Evolutionary conservation across 2,888 invertebrate genomes (phyloP), one percentile per base, ranked within the genome.

Genomic region (Trissolcus brochymenae): DNA sequence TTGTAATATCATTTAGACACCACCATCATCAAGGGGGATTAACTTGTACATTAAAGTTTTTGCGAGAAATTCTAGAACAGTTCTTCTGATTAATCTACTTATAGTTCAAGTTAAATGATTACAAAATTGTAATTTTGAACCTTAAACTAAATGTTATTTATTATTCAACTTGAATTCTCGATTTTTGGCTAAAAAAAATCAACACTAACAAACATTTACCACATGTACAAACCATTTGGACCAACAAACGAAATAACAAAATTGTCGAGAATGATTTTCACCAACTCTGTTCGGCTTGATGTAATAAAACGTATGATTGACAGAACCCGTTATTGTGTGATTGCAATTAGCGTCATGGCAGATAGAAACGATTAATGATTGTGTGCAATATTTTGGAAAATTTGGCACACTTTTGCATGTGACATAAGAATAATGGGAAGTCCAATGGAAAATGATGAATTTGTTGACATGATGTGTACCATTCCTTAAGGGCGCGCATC

Each of bases 81-180:
- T 35, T 35, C 35, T 35, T 35, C 9, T 35, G 35, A 35, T 35
- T 35, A 35, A 35, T 35, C 35, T 35, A 16, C n/a, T n/a, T 59
- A 53, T 14, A 53, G 62, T 68, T 57, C 9, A 46, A 54, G 62
- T 55, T 41, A 21, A 41, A 16, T 43, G 13, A 64, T 68, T 64
- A 65, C 67, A 64, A 68, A 68, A 46, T 64, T 59, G 60, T 49
- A 17, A 14, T 60, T 76, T 76, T 70, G 61, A 70, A 46, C 17
- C 14, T 54, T 46, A 25, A 61, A 75, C 60, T 60, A 9, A 21
- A 29, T 53, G 66, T 76, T 65, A 76, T 76, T 76, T 76, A 76
- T 76, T 65, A n/a, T n/a, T n/a, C 57, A 65, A 56, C 60, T 50
- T 43, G 25, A 29, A 40, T 76, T 76, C 60, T 67, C 65, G 61